Percentiles rank a stretch among this genome's conserved stretches.
Evolutionary conservation across 2,113 vertebrate genomes (phyloP).

Genomic region (Laticauda laticaudata): DNA sequence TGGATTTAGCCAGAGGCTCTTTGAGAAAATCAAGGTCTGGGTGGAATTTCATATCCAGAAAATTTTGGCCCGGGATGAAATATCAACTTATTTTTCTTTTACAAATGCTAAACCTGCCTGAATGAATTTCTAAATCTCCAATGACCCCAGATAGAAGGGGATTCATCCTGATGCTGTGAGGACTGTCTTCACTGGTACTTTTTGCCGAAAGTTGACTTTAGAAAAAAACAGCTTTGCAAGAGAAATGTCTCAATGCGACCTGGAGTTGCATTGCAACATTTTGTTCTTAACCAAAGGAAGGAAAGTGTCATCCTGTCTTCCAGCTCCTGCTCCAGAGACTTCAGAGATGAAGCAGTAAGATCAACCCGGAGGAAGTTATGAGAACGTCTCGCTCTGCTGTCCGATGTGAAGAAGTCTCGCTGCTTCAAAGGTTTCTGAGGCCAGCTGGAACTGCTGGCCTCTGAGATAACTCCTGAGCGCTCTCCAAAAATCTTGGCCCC

Average conservation of each 20-base stretch:
- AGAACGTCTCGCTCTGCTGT: background rate
- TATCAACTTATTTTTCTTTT: background rate
- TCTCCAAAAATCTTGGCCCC: conserved; percentile 58
- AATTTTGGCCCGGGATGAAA: background rate
- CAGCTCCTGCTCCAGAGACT: conserved; percentile 39
- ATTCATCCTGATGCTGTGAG: background rate
- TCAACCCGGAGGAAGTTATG: conserved; percentile 10
- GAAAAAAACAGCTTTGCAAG: conserved; percentile 43
- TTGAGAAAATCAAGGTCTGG: background rate
- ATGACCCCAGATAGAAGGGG: background rate
- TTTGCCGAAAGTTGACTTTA: background rate
- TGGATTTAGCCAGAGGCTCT: background rate
- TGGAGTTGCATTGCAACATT: conserved; percentile 34
- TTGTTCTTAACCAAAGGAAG: conserved; percentile 49
- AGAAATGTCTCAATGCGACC: conserved; percentile 47
- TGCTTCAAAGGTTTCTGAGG: conserved; percentile 54
- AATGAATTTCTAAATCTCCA: background rate
- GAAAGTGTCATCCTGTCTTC: conserved; percentile 36
- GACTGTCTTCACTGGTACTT: background rate
- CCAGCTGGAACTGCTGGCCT: conserved; percentile 48
- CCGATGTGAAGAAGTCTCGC: background rate
- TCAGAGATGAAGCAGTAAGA: background rate
- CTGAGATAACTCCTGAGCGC: conserved; percentile 34
- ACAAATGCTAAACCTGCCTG: background rate
- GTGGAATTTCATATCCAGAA: background rate